phyloP scores from a whole-genome alignment of 2,113 vertebrate species.

The Zosterops pallidus region DNA sequence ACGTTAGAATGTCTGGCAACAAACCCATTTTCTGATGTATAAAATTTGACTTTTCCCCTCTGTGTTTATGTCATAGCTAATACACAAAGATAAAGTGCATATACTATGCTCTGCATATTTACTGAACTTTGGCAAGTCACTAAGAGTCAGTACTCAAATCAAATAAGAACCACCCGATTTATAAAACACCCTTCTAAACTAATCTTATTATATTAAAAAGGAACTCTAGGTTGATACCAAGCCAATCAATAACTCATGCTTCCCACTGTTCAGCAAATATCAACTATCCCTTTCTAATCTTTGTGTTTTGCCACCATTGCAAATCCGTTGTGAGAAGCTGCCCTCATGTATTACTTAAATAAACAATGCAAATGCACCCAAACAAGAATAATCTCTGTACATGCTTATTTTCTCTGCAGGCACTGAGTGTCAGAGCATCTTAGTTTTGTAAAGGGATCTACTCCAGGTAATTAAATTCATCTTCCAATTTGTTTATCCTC shows the following conservation, averaged over 20 bases:
- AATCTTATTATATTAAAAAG: slow-evolving; percentile 31
- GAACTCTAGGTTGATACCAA: slow-evolving; percentile 32
- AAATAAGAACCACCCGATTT: slow-evolving; percentile 48
- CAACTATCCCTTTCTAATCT: slow-evolving; percentile 8
- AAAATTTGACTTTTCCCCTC: slow-evolving; percentile 61
- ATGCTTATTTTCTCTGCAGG: slow-evolving; percentile 22
- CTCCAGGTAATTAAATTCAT: neutral
- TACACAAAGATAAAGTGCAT: slow-evolving; percentile 55
- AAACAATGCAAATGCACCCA: neutral
- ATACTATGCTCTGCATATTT: slow-evolving; percentile 52
- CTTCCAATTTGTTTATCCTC: neutral
- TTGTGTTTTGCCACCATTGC: neutral
- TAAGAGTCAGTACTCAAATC: slow-evolving; percentile 48
- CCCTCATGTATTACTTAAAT: neutral
- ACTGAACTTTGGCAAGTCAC: slow-evolving; percentile 57
- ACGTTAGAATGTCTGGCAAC: slow-evolving; percentile 54
- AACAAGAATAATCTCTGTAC: neutral
- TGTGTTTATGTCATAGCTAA: slow-evolving; percentile 64
- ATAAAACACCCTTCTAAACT: slow-evolving; percentile 48
- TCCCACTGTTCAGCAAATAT: slow-evolving; percentile 35
- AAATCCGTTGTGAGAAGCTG: slow-evolving; percentile 2
- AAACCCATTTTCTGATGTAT: slow-evolving; percentile 50
- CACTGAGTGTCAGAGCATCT: neutral
- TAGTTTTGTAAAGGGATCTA: neutral
- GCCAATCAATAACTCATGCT: slow-evolving; percentile 35